These are phyloP conservation scores for Pelodytes ibericus DNA, from an alignment of 2,797 vertebrate genomes.

Conservation along the genomic window DNA sequence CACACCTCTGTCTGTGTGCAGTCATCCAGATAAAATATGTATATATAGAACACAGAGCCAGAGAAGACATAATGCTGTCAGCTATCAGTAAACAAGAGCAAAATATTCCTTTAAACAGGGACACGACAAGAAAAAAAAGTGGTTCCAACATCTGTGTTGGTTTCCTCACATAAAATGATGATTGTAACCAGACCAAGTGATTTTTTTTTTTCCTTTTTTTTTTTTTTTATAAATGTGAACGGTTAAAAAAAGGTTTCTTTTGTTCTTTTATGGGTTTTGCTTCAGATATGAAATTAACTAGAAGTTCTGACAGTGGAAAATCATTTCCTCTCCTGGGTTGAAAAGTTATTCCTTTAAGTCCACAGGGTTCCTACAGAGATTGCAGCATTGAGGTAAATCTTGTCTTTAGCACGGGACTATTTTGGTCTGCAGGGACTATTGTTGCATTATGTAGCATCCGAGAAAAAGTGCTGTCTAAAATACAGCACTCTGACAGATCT, in stretches of 20 bases:
- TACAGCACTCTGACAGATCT: too few species aligned
- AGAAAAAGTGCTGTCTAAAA: too few species aligned
- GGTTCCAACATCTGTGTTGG: conserved; percentile 33
- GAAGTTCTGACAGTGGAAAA: conserved; percentile 40
- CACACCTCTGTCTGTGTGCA: conserved; percentile 7
- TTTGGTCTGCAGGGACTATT: background rate
- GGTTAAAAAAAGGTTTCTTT: conserved; percentile 24
- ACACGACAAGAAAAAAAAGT: conserved; percentile 17
- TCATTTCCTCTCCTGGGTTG: conserved; percentile 32
- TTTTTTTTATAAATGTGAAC: conserved; percentile 32
- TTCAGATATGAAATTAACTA: conserved; percentile 37
- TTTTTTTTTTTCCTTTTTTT: conserved; percentile 1
- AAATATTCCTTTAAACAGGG: conserved; percentile 24
- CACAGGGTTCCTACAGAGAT: conserved; percentile 9
- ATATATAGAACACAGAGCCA: background rate
- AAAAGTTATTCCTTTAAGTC: conserved; percentile 14
- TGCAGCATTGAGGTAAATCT: conserved; percentile 4
- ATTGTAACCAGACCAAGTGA: conserved; percentile 29
- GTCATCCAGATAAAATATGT: conserved; percentile 1
- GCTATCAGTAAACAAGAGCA: conserved; percentile 25
- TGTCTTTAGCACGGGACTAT: background rate
- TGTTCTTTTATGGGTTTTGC: conserved; percentile 42
- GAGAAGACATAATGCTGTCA: conserved; percentile 24
- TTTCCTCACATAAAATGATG: conserved; percentile 32
- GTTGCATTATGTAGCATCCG: background rate